phyloP scores from a whole-genome alignment of 2,888 invertebrate species.

The Linnaemya vulpina region DNA sequence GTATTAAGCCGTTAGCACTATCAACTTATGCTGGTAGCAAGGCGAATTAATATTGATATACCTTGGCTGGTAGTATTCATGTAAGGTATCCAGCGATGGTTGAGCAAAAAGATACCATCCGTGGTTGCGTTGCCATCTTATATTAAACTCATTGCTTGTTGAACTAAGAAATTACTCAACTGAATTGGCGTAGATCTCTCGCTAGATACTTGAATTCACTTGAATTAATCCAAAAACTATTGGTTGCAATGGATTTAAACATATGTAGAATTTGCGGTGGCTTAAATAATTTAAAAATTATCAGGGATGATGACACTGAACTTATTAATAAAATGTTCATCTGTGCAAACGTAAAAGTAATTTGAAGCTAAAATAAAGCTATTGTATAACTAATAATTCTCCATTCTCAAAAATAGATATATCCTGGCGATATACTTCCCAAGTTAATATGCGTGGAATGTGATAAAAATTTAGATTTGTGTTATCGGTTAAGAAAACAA shows the following conservation, averaged over 20 bases:
- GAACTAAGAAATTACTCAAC: too few species aligned
- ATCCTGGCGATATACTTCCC: slow-evolving; percentile 70
- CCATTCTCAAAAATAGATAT: neutral
- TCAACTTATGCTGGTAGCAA: too few species aligned
- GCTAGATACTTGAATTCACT: too few species aligned
- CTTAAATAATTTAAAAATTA: slow-evolving; percentile 68
- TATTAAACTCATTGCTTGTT: too few species aligned
- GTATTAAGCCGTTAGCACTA: too few species aligned
- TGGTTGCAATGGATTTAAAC: slow-evolving; percentile 51
- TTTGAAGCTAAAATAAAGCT: neutral
- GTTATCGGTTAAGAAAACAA: slow-evolving; percentile 73
- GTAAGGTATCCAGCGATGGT: too few species aligned
- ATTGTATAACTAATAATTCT: neutral
- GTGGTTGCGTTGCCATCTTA: too few species aligned
- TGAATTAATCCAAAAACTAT: neutral
- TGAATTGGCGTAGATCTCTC: neutral
- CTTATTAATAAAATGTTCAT: slow-evolving; percentile 73
- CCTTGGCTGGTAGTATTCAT: too few species aligned
- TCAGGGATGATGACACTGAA: slow-evolving; percentile 70
- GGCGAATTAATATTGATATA: too few species aligned
- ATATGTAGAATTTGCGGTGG: slow-evolving; percentile 75
- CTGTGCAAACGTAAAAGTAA: slow-evolving; percentile 74
- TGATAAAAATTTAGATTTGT: slow-evolving; percentile 72
- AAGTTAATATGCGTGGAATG: slow-evolving; percentile 74
- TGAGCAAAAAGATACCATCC: too few species aligned